Evolutionary conservation across 2,113 vertebrate species (phyloP).

Genomic region (Conger conger): DNA sequence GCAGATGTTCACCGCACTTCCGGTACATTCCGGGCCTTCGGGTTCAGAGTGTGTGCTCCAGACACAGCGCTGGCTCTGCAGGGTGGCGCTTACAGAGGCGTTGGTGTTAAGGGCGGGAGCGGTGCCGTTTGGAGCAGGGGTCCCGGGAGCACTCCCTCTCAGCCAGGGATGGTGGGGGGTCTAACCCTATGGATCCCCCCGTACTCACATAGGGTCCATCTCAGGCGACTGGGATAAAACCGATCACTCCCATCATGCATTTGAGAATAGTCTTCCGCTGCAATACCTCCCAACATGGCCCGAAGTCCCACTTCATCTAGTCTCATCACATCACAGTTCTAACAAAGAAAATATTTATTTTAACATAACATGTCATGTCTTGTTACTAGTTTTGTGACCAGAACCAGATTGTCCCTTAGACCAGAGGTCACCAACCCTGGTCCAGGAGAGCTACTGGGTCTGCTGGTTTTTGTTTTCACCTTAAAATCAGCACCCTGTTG

Average conservation of each 20-base stretch:
- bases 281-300: slow-evolving; percentile 42
- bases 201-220: slow-evolving; percentile 44
- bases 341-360: background rate
- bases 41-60: background rate
- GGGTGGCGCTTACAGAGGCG: background rate
- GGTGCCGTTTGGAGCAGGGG: background rate
- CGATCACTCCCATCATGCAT: slow-evolving; percentile 67
- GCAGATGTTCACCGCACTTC: background rate
- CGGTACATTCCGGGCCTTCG: background rate
- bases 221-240: slow-evolving; percentile 62
- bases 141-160: background rate
- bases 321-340: slow-evolving; percentile 6
- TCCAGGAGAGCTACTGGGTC: too few relatives aligned
- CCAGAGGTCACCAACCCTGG: too few relatives aligned
- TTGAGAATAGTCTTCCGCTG: slow-evolving; percentile 61
- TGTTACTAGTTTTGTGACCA: background rate
- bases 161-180: background rate
- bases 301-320: slow-evolving; percentile 39
- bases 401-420: too few relatives aligned
- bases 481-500: too few relatives aligned
- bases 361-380: background rate
- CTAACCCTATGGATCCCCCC: background rate
- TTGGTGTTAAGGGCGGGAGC: background rate
- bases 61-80: too few relatives aligned
- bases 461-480: too few relatives aligned